Evolutionary conservation across 2,113 vertebrate genomes (phyloP), one percentile per base, ranked within the genome.

Genomic region (Prunella fulvescens): DNA sequence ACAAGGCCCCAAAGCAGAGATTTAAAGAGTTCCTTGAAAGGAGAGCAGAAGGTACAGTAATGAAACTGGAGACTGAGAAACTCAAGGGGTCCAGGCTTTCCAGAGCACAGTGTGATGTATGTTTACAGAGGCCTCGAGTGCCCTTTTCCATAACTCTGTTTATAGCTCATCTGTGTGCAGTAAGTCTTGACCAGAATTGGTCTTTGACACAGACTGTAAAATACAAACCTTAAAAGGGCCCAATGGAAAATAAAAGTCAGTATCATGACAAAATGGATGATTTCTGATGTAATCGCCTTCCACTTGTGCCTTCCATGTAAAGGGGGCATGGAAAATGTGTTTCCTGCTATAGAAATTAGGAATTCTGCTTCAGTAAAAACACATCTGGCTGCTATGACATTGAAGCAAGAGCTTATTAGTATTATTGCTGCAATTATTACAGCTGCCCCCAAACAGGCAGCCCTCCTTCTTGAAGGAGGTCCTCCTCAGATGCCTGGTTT

Each of bases 151-250:
- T 64, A 95, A 83, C 65, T 94, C 91, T 96, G 89, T 97, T 98
- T 97, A 97, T 85, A 96, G 95, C 96, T 98, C 97, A 97, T 96
- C 94, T 93, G 97, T 97, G 97, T 69, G 94, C 96, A 97, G 48
- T 97, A 98, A 97, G 95, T 98, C 96, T 98, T 97, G 97, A 94
- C 95, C 92, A 35, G 96, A 97, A 98, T 97, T 96, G 94, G 97
- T 98, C 96, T 98, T 96, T 97, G 98, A 97, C 97, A 97, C 78
- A 96, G 94, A 93, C 95, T 95, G 92, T 97, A 98, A 98, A 98
- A 97, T 89, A 96, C 96, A 97, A 86, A 97, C 92, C 92, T 97
- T 95, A 97, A 97, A 96, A 97, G 94, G 97, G 95, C 96, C 96
- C 97, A 91, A 25, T 73, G 95, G 97, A 98, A 95, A 97, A 97